These are phyloP conservation scores for Porites lobata DNA, from an alignment of 92 coral and sea anemone genomes.

Conservation along the genomic window DNA sequence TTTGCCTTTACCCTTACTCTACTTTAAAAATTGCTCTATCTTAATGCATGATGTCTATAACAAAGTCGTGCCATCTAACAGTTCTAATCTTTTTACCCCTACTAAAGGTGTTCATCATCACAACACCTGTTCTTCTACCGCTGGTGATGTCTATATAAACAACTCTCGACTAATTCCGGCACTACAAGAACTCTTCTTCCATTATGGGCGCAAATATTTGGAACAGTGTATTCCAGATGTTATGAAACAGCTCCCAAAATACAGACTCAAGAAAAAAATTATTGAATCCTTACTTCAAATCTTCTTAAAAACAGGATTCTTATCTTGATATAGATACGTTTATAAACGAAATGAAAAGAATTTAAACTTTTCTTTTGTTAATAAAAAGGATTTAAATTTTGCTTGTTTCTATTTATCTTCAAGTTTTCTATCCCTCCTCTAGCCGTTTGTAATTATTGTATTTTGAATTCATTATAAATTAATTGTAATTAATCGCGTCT, in stretches of 20 bases:
- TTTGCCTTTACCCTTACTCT: no score
- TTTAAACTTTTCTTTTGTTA: background rate
- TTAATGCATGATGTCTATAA: background rate
- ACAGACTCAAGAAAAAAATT: background rate
- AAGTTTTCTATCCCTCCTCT: conserved; percentile 24
- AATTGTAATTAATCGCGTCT: no score
- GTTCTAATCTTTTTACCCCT: conserved; percentile 41
- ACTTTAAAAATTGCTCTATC: no score
- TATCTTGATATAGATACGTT: no score
- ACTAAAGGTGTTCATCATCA: conserved; percentile 36
- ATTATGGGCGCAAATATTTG: conserved; percentile 48
- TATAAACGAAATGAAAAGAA: no score
- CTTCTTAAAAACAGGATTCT: background rate
- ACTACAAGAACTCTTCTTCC: conserved; percentile 51
- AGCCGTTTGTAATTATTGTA: background rate
- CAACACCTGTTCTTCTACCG: conserved; percentile 40
- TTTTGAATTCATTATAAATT: no score
- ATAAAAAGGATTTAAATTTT: conserved; percentile 32
- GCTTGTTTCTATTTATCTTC: background rate
- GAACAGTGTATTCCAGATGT: conserved; percentile 40
- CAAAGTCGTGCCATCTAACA: conserved; percentile 33
- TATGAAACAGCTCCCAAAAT: background rate
- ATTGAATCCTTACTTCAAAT: conserved; percentile 26
- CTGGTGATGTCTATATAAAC: no score
- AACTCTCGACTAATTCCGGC: conserved; percentile 12